phyloP scores from a whole-genome alignment of 2,888 invertebrate genomes.

The Formica aserva region DNA sequence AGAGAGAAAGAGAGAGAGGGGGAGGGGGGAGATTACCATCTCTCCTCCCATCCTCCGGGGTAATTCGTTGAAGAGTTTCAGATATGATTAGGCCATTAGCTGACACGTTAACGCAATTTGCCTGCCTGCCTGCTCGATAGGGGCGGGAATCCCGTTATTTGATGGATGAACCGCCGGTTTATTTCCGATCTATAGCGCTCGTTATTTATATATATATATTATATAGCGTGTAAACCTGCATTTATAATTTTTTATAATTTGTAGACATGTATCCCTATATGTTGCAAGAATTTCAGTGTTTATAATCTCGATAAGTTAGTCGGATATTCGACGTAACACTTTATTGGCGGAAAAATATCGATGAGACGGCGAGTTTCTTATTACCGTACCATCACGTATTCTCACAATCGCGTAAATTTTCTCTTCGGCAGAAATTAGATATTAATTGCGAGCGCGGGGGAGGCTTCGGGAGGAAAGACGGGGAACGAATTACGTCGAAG shows the following conservation, averaged over 20 bases:
- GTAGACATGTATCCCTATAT: neutral
- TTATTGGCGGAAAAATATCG: neutral
- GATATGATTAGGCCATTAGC: conserved; percentile 74
- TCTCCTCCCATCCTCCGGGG: neutral
- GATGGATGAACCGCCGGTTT: conserved; percentile 68
- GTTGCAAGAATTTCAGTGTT: neutral
- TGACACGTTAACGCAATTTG: conserved; percentile 73
- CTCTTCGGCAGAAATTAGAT: conserved; percentile 26
- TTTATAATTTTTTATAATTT: neutral
- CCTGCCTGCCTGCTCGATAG: conserved; percentile 26
- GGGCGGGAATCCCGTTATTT: conserved; percentile 72
- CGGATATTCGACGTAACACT: neutral
- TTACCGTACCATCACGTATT: neutral
- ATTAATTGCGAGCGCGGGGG: conserved; percentile 10
- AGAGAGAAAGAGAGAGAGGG: neutral
- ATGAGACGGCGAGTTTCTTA: neutral
- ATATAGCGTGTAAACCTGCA: too few species aligned
- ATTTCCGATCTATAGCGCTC: conserved; percentile 35
- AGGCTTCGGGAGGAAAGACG: neutral
- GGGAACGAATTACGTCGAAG: conserved; percentile 34
- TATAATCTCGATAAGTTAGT: neutral
- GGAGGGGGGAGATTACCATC: neutral
- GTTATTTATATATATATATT: neutral
- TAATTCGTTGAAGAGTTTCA: conserved; percentile 68
- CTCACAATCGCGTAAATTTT: conserved; percentile 11